A percentile compares a stretch with the other conserved stretches of the same genome.
phyloP scores from a whole-genome alignment of 2,888 invertebrate species.

The Myopa testacea region DNA sequence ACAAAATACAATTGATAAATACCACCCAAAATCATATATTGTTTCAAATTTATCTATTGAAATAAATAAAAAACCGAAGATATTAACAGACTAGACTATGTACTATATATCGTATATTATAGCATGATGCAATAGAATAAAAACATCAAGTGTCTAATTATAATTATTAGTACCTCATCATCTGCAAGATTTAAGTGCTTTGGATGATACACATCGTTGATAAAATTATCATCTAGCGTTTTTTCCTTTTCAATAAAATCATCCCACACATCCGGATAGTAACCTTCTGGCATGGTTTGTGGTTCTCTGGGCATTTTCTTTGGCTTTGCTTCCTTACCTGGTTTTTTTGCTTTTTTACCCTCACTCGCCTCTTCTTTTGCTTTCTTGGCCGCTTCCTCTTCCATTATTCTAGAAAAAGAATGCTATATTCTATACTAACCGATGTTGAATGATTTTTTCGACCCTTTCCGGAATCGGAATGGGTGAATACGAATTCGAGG shows the following conservation, averaged over 20 bases:
- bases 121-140: too few relatives aligned
- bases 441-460: too few relatives aligned
- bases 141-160: too few relatives aligned
- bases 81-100: too few relatives aligned
- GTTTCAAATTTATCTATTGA: slow-evolving; percentile 59
- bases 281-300: slow-evolving; percentile 42
- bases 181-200: slow-evolving; percentile 46
- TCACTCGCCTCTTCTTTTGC: slow-evolving; percentile 13
- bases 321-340: slow-evolving; percentile 12
- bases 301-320: slow-evolving; percentile 52
- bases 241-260: slow-evolving; percentile 56
- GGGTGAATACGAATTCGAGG: too few relatives aligned
- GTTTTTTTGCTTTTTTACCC: slow-evolving; percentile 36
- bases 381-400: slow-evolving; percentile 43
- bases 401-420: slow-evolving; percentile 39
- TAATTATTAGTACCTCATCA: slow-evolving; percentile 52
- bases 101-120: neutral
- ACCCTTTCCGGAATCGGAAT: too few relatives aligned
- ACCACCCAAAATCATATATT: slow-evolving; percentile 60
- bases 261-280: slow-evolving; percentile 52
- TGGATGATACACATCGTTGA: slow-evolving; percentile 54
- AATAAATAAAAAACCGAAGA: too few relatives aligned
- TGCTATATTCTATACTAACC: neutral
- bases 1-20: slow-evolving; percentile 60
- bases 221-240: slow-evolving; percentile 48